Conservation (phyloP, 2,797 vertebrate species). For the Propithecus perrieri region DNA sequence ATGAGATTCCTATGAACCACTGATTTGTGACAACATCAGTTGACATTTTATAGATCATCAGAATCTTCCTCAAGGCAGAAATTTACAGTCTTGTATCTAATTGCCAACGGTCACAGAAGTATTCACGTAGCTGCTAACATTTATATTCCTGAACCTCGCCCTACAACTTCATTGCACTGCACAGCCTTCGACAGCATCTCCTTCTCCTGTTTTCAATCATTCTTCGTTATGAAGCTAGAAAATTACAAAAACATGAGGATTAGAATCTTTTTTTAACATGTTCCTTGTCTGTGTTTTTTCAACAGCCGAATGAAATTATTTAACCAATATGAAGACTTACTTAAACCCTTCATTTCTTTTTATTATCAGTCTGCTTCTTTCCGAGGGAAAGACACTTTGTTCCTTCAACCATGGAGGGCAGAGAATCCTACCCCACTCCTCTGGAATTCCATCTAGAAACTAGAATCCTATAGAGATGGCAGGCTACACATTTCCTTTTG, state of each 20-base stretch:
- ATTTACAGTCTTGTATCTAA: slow-evolving; percentile 26
- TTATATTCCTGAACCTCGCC: background rate
- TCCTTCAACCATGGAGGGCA: background rate
- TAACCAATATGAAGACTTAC: background rate
- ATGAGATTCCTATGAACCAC: slow-evolving; percentile 62
- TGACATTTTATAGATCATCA: slow-evolving; percentile 67
- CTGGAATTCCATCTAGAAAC: background rate
- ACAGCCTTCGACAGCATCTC: background rate
- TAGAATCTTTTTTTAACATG: background rate
- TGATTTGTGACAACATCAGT: slow-evolving; percentile 59
- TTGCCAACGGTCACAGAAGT: slow-evolving; percentile 27
- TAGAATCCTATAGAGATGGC: background rate
- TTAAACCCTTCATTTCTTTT: background rate
- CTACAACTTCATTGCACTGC: background rate
- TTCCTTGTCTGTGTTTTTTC: slow-evolving; percentile 3
- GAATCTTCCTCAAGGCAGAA: slow-evolving; percentile 62
- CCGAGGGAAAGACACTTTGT: background rate
- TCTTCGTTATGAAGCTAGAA: slow-evolving; percentile 31
- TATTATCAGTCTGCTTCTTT: background rate
- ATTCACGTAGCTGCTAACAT: slow-evolving; percentile 19
- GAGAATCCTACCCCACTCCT: background rate
- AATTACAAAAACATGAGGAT: slow-evolving; percentile 24
- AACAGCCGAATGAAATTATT: background rate
- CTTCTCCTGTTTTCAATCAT: slow-evolving; percentile 38
- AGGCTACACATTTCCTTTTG: background rate